These are phyloP conservation scores for Halcyon badia DNA, from an alignment of 2,797 vertebrate species.

Conservation along the genomic window DNA sequence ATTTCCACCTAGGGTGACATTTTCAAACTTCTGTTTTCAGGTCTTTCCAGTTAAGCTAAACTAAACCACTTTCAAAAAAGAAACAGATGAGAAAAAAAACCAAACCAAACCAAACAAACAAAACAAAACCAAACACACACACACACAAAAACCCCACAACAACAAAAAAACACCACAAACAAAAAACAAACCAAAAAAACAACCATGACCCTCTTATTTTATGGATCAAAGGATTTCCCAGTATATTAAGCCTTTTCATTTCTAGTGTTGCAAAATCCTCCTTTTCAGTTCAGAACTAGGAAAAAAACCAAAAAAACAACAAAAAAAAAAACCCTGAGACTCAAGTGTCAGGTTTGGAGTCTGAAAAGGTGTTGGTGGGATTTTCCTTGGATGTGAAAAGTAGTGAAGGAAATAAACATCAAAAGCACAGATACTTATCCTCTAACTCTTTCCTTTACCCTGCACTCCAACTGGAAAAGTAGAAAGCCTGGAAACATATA, in stretches of 20 bases:
- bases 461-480: not conserved
- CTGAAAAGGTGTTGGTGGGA: not conserved
- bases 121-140: too few relatives aligned
- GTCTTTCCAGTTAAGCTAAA: slow-evolving; percentile 26
- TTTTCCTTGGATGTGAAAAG: slow-evolving; percentile 4
- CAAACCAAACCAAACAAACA: too few relatives aligned
- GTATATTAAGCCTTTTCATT: slow-evolving; percentile 59
- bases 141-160: too few relatives aligned
- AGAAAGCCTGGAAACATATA: not conserved
- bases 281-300: not conserved
- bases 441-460: not conserved
- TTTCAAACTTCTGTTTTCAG: slow-evolving; percentile 56
- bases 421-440: not conserved
- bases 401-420: not conserved
- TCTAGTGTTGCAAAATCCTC: slow-evolving; percentile 47
- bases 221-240: slow-evolving; percentile 76
- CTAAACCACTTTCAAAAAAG: slow-evolving; percentile 29
- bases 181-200: not conserved
- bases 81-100: not conserved
- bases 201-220: slow-evolving; percentile 15
- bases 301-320: too few relatives aligned
- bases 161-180: too few relatives aligned
- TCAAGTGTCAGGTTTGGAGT: not conserved
- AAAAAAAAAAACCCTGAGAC: too few relatives aligned
- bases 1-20: slow-evolving; percentile 45